Percentiles rank a stretch among this genome's conserved stretches.
Conservation (phyloP, 2,888 invertebrate species). For the Ariolimax columbianus region DNA sequence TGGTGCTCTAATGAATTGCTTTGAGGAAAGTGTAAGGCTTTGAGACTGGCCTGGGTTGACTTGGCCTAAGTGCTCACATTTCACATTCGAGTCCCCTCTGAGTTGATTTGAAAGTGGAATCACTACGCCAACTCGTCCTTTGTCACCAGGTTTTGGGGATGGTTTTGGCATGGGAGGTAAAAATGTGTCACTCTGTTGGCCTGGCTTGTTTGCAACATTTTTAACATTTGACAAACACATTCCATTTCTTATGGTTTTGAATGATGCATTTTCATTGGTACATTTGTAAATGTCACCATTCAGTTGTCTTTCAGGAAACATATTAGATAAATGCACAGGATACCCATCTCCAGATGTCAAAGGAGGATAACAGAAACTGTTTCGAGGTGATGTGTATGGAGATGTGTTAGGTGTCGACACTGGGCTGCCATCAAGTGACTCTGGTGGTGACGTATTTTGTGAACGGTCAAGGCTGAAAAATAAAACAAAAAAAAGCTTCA, state of each 20-base stretch:
- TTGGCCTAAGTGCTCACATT: background rate
- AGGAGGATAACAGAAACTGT: conserved; percentile 62
- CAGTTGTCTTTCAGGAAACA: conserved; percentile 21
- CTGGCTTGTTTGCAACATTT: background rate
- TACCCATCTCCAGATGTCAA: conserved; percentile 51
- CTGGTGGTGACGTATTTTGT: conserved; percentile 59
- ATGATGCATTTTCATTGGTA: background rate
- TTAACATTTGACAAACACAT: background rate
- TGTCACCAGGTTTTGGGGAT: conserved; percentile 21
- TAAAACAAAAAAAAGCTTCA: background rate
- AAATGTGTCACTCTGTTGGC: conserved; percentile 1
- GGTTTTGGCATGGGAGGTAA: conserved; percentile 18
- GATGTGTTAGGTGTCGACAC: conserved; percentile 70
- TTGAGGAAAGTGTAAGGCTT: conserved; percentile 17
- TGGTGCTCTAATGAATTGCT: conserved; percentile 20
- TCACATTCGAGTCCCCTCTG: background rate
- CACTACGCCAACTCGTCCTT: conserved; percentile 16
- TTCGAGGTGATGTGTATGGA: conserved; percentile 59
- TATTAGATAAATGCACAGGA: background rate
- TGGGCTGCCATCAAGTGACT: conserved; percentile 70
- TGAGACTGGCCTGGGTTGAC: conserved; percentile 18
- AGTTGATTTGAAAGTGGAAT: conserved; percentile 17
- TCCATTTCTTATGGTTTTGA: background rate
- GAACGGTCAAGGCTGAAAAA: conserved; percentile 61
- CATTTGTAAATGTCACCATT: background rate